These are phyloP conservation scores for Archips xylosteana DNA, from an alignment of 2,888 invertebrate genomes.

Conservation along the genomic window DNA sequence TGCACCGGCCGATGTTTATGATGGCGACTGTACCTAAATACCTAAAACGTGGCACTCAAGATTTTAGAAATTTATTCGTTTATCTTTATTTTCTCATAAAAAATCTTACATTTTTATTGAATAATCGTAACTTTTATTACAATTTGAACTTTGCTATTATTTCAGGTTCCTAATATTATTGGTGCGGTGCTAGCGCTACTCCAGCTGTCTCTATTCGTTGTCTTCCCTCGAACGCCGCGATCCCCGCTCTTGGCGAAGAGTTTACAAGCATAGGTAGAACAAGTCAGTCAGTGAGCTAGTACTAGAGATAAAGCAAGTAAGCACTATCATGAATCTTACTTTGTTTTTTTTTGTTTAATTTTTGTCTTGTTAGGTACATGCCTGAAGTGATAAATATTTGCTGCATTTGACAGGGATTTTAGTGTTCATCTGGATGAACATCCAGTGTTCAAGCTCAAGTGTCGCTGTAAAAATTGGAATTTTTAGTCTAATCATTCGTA, in stretches of 20 bases:
- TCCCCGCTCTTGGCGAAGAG: conserved; percentile 49
- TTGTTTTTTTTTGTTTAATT: background rate
- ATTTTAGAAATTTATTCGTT: no score
- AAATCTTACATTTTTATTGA: background rate
- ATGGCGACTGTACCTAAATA: no score
- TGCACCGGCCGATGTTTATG: no score
- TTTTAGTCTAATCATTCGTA: no score
- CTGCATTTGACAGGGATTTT: no score
- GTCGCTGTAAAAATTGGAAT: no score
- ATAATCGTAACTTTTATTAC: background rate
- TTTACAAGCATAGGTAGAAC: conserved; percentile 2
- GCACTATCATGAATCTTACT: background rate
- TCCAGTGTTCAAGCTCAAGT: no score
- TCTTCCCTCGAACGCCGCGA: conserved; percentile 85
- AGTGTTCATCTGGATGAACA: no score
- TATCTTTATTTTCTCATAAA: no score
- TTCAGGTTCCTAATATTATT: conserved; percentile 92
- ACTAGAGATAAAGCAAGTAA: background rate
- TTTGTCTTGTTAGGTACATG: no score
- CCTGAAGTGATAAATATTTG: no score
- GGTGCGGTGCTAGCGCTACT: conserved; percentile 90
- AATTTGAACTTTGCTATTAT: conserved; percentile 48
- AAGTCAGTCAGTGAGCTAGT: background rate
- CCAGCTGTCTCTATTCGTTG: conserved; percentile 91
- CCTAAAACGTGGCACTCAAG: no score